Evolutionary conservation across 2,797 vertebrate species (phyloP), one percentile per base, ranked within the genome.

Genomic region (Trematomus bernacchii): DNA sequence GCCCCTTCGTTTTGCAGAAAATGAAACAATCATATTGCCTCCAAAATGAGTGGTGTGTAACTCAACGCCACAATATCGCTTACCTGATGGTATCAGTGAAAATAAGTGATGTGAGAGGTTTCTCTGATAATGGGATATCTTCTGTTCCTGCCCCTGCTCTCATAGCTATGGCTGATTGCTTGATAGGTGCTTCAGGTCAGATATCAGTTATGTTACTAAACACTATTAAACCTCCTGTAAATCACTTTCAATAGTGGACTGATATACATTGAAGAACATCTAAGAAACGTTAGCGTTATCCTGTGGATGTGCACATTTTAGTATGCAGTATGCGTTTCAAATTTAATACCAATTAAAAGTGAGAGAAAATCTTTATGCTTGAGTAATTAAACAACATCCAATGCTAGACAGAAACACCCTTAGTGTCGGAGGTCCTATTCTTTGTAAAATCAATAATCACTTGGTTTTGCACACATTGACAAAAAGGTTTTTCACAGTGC

Each of bases 351-450:
- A 64, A 48, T 63, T 14, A 9, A 37, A 48, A 27, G 43, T 18
- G 15, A 13, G 16, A 9, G 40, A 44, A 47, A n/a, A 62, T 30
- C 15, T 47, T 3, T 30, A 47, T 13, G 23, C 23, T 37, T 12
- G 18, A 50, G 61, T 21, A 47, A 50, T 50, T 63, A 50, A 33
- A 52, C 42, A 65, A 5, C 14, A 52, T 52, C 47, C 44, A 64
- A 19, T 37, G 19, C 42, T 44, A 9, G 11, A 63, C 40, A 47
- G 60, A 62, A 62, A 62, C 43, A 47, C 11, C 23, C 3, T n/a
- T 44, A 33, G 44, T 30, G 57, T 19, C 4, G 3, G 37, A 13
- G 18, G 11, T 43, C 12, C 57, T 8, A 14, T 9, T 55, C 54
- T 27, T 44, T 4, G 14, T 16, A 13, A 47, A 62, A 48, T 62